These are phyloP conservation scores for Gavia stellata DNA, from an alignment of 2,113 vertebrate genomes.

Conservation along the genomic window DNA sequence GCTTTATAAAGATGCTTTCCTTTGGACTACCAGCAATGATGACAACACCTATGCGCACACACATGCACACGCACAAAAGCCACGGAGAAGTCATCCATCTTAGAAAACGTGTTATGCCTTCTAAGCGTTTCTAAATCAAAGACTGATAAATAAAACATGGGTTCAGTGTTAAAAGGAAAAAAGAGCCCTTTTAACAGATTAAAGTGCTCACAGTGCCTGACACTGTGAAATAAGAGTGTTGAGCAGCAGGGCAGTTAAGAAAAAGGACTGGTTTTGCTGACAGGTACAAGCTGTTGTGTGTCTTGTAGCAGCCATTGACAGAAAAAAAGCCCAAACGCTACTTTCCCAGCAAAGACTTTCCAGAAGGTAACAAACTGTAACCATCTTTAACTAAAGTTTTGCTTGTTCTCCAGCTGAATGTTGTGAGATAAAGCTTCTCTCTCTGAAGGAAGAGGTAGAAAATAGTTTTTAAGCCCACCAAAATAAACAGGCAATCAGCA, in stretches of 20 bases:
- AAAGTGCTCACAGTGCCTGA: conserved; percentile 63
- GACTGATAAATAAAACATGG: conserved; percentile 68
- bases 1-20: conserved; percentile 8
- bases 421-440: background rate
- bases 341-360: background rate
- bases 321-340: background rate
- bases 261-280: conserved; percentile 35
- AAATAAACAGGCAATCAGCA: background rate
- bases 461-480: background rate
- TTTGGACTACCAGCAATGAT: background rate
- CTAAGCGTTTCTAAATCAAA: conserved; percentile 57
- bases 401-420: background rate
- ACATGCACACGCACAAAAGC: background rate
- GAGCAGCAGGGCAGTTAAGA: conserved; percentile 44
- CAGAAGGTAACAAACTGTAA: background rate
- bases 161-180: conserved; percentile 45
- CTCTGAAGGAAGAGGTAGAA: background rate
- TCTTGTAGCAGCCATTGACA: background rate
- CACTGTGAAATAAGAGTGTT: conserved; percentile 54
- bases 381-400: background rate
- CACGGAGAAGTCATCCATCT: conserved; percentile 12
- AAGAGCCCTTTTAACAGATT: conserved; percentile 65
- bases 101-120: conserved; percentile 48
- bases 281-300: conserved; percentile 32
- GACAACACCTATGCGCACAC: background rate